Percentiles rank a stretch among this genome's conserved stretches.
Conservation (phyloP, 2,113 vertebrate species). For the Platysternon megacephalum region DNA sequence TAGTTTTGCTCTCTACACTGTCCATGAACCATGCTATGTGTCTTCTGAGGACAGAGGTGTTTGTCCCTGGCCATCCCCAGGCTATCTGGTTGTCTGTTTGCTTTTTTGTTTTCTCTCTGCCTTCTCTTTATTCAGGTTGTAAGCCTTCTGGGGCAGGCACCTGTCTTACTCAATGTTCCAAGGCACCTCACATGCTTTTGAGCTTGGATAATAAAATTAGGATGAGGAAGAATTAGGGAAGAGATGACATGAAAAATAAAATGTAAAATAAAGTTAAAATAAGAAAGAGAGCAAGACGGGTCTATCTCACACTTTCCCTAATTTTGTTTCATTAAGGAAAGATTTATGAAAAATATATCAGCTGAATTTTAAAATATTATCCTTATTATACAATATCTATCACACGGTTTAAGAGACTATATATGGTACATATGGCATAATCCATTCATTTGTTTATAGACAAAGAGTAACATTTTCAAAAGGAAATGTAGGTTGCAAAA, state of each 20-base stretch:
- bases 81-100: not conserved
- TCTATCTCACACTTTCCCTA: not conserved
- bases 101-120: not conserved
- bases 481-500: not conserved
- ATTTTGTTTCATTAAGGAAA: not conserved
- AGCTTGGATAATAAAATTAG: not conserved
- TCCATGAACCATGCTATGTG: not conserved
- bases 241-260: not conserved
- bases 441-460: not conserved
- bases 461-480: not conserved
- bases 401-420: not conserved
- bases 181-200: not conserved
- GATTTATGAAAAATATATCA: not conserved
- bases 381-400: not conserved
- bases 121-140: not conserved
- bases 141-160: not conserved
- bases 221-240: not conserved
- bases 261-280: not conserved
- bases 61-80: not conserved
- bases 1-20: not conserved
- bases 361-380: not conserved
- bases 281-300: not conserved
- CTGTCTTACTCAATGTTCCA: not conserved
- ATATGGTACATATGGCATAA: not conserved
- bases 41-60: not conserved